Percentiles rank a stretch among this genome's conserved stretches.
Conservation (phyloP, 2,888 invertebrate species). For the Autographa gamma region DNA sequence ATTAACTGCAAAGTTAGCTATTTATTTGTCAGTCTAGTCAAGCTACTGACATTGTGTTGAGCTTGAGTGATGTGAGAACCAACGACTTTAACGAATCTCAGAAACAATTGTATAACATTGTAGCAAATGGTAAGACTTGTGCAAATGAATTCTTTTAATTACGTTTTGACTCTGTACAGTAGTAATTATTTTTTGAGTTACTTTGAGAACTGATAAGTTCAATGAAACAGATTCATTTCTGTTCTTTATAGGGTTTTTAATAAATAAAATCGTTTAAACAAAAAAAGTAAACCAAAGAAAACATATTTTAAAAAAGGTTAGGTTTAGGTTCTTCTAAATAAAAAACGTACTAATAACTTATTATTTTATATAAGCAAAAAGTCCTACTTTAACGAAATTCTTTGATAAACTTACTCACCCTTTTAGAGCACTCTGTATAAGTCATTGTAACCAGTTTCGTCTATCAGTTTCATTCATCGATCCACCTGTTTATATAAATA, state of each 20-base stretch:
- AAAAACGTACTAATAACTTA: too few species aligned
- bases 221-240: too few species aligned
- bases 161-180: background rate
- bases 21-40: conserved; percentile 2
- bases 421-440: conserved; percentile 17
- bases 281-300: too few species aligned
- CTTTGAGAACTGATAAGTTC: too few species aligned
- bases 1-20: background rate
- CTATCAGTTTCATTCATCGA: conserved; percentile 48
- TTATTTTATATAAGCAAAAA: too few species aligned
- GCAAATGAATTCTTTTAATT: background rate
- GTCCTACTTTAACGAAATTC: too few species aligned
- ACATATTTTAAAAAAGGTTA: too few species aligned
- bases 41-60: background rate
- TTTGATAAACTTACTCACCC: too few species aligned
- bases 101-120: background rate
- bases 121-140: background rate
- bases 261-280: too few species aligned
- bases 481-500: conserved; percentile 44
- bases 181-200: too few species aligned
- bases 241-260: too few species aligned
- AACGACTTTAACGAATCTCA: background rate
- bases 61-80: conserved; percentile 5
- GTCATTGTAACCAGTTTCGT: conserved; percentile 27
- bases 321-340: too few species aligned